Percentiles rank a stretch among this genome's conserved stretches.
These are phyloP conservation scores for Thalassophryne amazonica DNA, from an alignment of 2,797 vertebrate species.

Conservation along the genomic window DNA sequence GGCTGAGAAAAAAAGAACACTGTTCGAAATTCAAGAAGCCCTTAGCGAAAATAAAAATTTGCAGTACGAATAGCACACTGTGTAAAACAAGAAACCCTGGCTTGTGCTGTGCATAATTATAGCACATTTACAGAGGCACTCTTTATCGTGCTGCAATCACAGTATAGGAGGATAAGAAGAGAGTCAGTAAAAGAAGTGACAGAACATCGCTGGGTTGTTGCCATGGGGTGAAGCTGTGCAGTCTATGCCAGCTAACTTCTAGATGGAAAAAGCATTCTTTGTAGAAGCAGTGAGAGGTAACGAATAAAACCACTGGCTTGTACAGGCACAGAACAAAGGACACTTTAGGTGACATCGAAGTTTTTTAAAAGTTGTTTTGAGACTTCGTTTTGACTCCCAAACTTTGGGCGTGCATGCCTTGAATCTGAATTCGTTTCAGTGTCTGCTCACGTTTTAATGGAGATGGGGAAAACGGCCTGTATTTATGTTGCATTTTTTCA, in stretches of 20 bases:
- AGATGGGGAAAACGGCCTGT: too few species aligned
- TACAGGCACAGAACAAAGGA: slow-evolving; percentile 27
- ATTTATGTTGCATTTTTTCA: too few species aligned
- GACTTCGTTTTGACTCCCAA: slow-evolving; percentile 19
- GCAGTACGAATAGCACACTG: slow-evolving; percentile 34
- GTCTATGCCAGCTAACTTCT: slow-evolving; percentile 49
- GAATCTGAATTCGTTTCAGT: slow-evolving; percentile 4
- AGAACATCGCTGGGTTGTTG: slow-evolving; percentile 43
- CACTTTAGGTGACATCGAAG: slow-evolving; percentile 37
- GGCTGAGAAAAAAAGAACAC: slow-evolving; percentile 18
- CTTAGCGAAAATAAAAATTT: slow-evolving; percentile 8
- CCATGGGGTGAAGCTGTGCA: slow-evolving; percentile 42
- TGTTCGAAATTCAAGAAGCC: slow-evolving; percentile 50
- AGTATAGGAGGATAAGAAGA: slow-evolving; percentile 28
- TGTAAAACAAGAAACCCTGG: slow-evolving; percentile 35
- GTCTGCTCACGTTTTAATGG: not conserved
- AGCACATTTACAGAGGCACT: slow-evolving; percentile 48
- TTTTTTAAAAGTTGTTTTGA: slow-evolving; percentile 42
- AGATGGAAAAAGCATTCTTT: slow-evolving; percentile 46
- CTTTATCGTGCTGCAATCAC: slow-evolving; percentile 39
- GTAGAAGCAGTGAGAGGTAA: slow-evolving; percentile 51
- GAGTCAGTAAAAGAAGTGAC: slow-evolving; percentile 37
- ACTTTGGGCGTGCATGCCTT: slow-evolving; percentile 30
- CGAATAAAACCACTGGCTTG: slow-evolving; percentile 31
- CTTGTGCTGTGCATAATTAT: slow-evolving; percentile 48